Evolutionary conservation across 1,140 invertebrate species (phyloP).

Genomic region (Drosophila insularis): DNA sequence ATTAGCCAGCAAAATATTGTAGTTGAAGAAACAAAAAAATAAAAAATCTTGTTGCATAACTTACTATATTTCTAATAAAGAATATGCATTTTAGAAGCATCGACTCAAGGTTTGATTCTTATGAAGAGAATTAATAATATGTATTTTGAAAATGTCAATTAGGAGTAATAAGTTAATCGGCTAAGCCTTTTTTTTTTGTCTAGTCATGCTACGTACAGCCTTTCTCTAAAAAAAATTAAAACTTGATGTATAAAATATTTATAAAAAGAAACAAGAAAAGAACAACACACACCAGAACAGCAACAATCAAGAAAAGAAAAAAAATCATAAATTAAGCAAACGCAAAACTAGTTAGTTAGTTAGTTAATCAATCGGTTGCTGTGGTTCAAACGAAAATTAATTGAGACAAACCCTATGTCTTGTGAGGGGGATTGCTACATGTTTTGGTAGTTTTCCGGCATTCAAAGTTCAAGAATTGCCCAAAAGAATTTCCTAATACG

Average conservation of each 20-base stretch:
- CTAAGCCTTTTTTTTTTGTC: not conserved
- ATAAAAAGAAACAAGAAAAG: not conserved
- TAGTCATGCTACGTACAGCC: not conserved
- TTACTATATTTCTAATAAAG: not conserved
- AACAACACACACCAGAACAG: not conserved
- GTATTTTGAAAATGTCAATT: not conserved
- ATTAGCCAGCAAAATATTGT: too few relatives aligned
- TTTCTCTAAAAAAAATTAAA: not conserved
- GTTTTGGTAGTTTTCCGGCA: not conserved
- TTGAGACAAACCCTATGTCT: not conserved
- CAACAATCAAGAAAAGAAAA: not conserved
- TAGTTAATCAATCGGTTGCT: too few relatives aligned
- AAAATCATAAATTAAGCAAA: not conserved
- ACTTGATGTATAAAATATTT: not conserved
- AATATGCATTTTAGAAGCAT: too few relatives aligned
- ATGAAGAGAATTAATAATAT: too few relatives aligned
- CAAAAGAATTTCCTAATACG: constrained; percentile 3
- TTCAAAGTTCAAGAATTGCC: not conserved
- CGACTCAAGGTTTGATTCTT: too few relatives aligned
- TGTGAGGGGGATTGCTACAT: not conserved
- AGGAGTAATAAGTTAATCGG: not conserved
- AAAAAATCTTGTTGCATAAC: not conserved
- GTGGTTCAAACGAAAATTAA: not conserved
- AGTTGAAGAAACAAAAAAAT: too few relatives aligned
- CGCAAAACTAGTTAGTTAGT: constrained; percentile 7